Evolutionary conservation across 2,888 invertebrate species (phyloP).

Genomic region (Hylaea fasciaria): DNA sequence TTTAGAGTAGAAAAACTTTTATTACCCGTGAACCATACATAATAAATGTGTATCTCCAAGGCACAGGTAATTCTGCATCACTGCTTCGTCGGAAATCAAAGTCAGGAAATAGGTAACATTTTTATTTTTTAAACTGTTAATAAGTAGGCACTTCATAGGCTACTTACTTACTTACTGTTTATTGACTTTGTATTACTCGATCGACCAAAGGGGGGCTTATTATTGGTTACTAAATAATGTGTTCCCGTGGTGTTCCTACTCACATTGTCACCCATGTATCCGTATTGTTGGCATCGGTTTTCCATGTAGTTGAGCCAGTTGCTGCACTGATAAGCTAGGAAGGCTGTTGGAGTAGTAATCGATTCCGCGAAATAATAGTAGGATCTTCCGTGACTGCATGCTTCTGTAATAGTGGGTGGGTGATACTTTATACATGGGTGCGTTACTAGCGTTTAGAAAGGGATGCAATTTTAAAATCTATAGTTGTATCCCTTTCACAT

Average conservation of each 20-base stretch:
- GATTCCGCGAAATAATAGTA: conserved; percentile 87
- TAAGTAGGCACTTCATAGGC: conserved; percentile 2
- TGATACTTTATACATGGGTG: background rate
- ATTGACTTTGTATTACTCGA: conserved; percentile 6
- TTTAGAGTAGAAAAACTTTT: too few relatives aligned
- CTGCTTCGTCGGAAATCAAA: too few relatives aligned
- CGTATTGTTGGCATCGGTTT: conserved; percentile 51
- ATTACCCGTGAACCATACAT: too few relatives aligned
- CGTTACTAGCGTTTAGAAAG: too few relatives aligned
- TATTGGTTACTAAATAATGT: conserved; percentile 85
- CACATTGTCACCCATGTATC: conserved; percentile 84
- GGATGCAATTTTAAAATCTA: too few relatives aligned
- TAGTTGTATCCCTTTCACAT: too few relatives aligned
- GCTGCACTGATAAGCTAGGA: conserved; percentile 81
- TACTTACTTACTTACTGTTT: too few relatives aligned
- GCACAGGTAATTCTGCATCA: too few relatives aligned
- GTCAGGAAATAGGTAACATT: too few relatives aligned
- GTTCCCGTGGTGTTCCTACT: conserved; percentile 73
- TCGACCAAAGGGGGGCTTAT: conserved; percentile 78
- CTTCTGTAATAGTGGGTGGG: conserved; percentile 68
- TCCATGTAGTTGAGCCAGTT: conserved; percentile 67
- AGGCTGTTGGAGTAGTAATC: conserved; percentile 78
- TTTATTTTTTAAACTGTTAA: too few relatives aligned
- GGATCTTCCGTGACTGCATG: conserved; percentile 88
- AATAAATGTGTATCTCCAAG: too few relatives aligned